Conservation (phyloP, 2,888 invertebrate species). For the Synergus itoensis region DNA sequence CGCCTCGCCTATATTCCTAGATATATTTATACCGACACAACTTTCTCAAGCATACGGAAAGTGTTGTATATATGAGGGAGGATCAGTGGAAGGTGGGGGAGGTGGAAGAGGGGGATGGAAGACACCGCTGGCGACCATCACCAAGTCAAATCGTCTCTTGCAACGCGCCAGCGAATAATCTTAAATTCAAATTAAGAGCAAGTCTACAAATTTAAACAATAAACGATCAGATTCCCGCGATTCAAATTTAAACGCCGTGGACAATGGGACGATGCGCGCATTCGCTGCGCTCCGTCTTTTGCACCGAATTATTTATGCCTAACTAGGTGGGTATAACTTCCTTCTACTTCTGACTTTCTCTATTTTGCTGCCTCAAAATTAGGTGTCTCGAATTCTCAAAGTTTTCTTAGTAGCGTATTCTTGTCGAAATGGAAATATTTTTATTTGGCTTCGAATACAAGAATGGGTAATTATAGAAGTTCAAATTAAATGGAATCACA, state of each 20-base stretch:
- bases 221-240: constrained; percentile 75
- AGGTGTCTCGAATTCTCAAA: not conserved
- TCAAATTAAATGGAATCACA: no score
- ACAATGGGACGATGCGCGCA: constrained; percentile 68
- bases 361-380: not conserved
- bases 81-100: constrained; percentile 1
- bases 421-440: no score
- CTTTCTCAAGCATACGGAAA: not conserved
- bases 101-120: constrained; percentile 51
- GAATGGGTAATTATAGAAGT: no score
- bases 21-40: constrained; percentile 6
- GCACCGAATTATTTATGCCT: constrained; percentile 34
- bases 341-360: not conserved
- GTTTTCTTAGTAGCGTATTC: not conserved
- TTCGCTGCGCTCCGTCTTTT: constrained; percentile 59
- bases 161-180: constrained; percentile 75
- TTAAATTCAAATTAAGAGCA: constrained; percentile 76
- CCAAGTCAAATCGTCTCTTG: constrained; percentile 75
- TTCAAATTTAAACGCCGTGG: constrained; percentile 74
- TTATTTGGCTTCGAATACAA: no score
- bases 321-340: constrained; percentile 22
- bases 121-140: constrained; percentile 71
- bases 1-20: not conserved
- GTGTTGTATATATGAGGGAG: constrained; percentile 38
- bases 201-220: constrained; percentile 76